These are phyloP conservation scores for Cryptophagus acutangulus DNA, from an alignment of 2,888 invertebrate species.

Conservation along the genomic window DNA sequence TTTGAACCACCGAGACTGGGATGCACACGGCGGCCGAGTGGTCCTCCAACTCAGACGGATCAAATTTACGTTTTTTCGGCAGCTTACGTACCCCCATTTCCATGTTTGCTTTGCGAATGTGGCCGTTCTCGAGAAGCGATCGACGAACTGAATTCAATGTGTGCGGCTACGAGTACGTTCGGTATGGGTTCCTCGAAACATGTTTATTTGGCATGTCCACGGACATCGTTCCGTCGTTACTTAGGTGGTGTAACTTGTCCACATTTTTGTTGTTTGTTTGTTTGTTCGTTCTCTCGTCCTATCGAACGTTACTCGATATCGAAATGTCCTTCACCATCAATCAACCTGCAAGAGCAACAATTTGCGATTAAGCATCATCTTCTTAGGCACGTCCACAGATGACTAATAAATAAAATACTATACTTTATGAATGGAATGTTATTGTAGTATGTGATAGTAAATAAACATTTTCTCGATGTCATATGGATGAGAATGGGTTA, in stretches of 20 bases:
- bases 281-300: too few relatives aligned
- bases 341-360: too few relatives aligned
- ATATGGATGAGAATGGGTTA: background rate
- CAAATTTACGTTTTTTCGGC: constrained; percentile 90
- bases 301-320: too few relatives aligned
- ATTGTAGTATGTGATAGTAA: constrained; percentile 43
- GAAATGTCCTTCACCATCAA: too few relatives aligned
- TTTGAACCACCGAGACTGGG: constrained; percentile 45
- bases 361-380: constrained; percentile 2
- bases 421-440: constrained; percentile 44
- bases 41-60: constrained; percentile 72
- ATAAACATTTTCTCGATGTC: constrained; percentile 45
- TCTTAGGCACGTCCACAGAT: constrained; percentile 17
- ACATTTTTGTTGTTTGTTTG: too few relatives aligned
- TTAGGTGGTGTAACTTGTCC: too few relatives aligned
- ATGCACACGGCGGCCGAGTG: constrained; percentile 34
- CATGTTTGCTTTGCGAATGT: constrained; percentile 41
- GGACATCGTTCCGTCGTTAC: constrained; percentile 4
- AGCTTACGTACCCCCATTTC: constrained; percentile 66
- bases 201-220: constrained; percentile 10
- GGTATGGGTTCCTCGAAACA: constrained; percentile 26
- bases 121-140: constrained; percentile 9
- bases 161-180: constrained; percentile 31
- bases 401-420: constrained; percentile 35
- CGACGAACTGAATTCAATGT: constrained; percentile 2